These are phyloP conservation scores for Chiroxiphia lanceolata DNA, from an alignment of 2,797 vertebrate genomes.

Conservation along the genomic window DNA sequence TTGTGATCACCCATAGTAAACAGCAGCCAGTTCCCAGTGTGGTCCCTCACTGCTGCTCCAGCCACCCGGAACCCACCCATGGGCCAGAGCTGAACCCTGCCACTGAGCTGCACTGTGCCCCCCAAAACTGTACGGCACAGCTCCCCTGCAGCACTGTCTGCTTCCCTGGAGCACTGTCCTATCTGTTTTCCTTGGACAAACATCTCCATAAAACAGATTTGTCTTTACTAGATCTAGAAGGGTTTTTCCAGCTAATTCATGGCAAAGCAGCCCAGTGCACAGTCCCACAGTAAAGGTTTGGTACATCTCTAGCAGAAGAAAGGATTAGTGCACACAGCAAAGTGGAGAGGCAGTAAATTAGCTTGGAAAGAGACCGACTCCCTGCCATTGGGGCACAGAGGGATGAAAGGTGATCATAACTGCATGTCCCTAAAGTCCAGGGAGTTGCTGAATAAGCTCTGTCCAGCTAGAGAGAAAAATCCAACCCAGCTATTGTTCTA, in stretches of 20 bases:
- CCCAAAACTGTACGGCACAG: neutral
- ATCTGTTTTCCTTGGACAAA: neutral
- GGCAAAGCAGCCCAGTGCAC: neutral
- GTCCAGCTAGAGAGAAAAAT: neutral
- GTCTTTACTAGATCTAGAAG: neutral
- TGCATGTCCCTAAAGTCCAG: neutral
- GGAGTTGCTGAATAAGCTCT: neutral
- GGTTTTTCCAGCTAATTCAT: neutral
- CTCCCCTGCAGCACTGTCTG: neutral
- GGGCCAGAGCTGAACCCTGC: neutral
- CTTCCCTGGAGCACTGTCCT: neutral
- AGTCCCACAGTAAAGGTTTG: neutral
- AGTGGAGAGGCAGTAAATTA: neutral
- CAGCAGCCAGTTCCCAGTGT: neutral
- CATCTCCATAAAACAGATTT: neutral
- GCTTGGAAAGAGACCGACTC: neutral
- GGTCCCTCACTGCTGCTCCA: neutral
- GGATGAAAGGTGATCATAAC: neutral
- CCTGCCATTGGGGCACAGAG: neutral
- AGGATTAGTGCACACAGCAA: neutral
- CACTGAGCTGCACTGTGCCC: neutral
- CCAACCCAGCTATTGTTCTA: neutral
- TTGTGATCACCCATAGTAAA: constrained; percentile 26
- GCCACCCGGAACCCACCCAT: neutral
- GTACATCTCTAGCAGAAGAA: neutral